Evolutionary conservation across 2,113 vertebrate species (phyloP).

Genomic region (Amphiprion ocellaris): DNA sequence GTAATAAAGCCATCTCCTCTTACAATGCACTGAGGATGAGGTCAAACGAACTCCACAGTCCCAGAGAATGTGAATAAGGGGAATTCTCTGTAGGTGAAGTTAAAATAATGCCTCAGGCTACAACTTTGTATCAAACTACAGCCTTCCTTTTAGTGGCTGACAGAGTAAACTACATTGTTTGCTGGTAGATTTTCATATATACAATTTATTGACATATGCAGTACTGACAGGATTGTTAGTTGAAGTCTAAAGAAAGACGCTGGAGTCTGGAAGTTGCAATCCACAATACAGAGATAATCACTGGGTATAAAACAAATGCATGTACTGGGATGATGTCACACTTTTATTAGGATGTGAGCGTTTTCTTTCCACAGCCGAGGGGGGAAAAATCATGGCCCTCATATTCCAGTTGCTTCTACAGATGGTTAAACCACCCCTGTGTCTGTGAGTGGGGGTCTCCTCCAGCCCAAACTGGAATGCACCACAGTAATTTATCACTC

Average conservation of each 20-base stretch:
- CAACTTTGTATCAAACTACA: not conserved
- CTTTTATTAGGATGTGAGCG: slow-evolving; percentile 68
- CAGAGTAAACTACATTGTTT: not conserved
- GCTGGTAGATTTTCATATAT: not conserved
- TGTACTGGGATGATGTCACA: slow-evolving; percentile 73
- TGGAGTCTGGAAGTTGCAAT: slow-evolving; percentile 16
- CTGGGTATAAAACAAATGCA: slow-evolving; percentile 65
- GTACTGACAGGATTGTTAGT: no score
- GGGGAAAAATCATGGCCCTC: slow-evolving; percentile 19
- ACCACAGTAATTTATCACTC: slow-evolving; percentile 64
- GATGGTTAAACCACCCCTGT: slow-evolving; percentile 61
- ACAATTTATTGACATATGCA: not conserved
- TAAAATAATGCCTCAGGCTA: slow-evolving; percentile 10
- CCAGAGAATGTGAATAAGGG: not conserved
- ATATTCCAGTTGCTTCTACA: slow-evolving; percentile 73
- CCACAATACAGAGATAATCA: slow-evolving; percentile 57
- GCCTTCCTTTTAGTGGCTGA: no score
- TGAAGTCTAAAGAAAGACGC: slow-evolving; percentile 9
- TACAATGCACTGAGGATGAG: slow-evolving; percentile 46
- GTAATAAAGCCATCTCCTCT: slow-evolving; percentile 61
- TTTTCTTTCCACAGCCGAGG: slow-evolving; percentile 69
- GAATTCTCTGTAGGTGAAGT: not conserved
- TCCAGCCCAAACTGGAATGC: slow-evolving; percentile 68
- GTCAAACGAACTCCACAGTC: slow-evolving; percentile 40
- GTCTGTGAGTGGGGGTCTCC: slow-evolving; percentile 66